Evolutionary conservation across 2,888 invertebrate species (phyloP).

Genomic region (Tenodera sinensis): DNA sequence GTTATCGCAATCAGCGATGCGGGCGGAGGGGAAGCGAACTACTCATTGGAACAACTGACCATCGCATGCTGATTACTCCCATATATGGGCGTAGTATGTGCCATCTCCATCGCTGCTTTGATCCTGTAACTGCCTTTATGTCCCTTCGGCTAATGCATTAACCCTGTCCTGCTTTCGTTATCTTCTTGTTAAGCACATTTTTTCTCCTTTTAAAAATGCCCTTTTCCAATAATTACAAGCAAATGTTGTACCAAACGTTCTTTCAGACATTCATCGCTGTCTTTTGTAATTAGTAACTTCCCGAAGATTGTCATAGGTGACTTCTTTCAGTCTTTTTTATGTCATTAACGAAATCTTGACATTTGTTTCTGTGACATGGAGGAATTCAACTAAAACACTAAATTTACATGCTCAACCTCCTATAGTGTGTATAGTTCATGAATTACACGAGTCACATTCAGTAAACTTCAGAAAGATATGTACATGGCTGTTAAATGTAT

Average conservation of each 20-base stretch:
- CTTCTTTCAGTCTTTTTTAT: no score
- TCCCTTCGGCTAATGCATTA: constrained; percentile 12
- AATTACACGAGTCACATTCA: no score
- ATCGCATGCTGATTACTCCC: constrained; percentile 4
- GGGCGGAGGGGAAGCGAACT: not conserved
- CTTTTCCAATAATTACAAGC: not conserved
- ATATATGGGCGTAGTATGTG: not conserved
- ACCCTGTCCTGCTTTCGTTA: constrained; percentile 1
- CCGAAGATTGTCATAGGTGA: no score
- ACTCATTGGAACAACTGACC: not conserved
- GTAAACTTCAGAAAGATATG: no score
- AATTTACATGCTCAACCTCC: no score
- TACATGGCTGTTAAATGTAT: no score
- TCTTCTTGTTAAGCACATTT: not conserved
- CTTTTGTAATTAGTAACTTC: no score
- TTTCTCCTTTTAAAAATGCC: not conserved
- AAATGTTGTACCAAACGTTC: not conserved
- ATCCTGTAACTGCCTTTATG: not conserved
- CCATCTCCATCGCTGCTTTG: constrained; percentile 12
- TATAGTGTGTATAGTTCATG: no score
- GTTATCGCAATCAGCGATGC: not conserved
- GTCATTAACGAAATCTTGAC: no score
- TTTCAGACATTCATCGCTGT: no score
- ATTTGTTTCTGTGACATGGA: no score
- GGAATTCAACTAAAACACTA: no score